Base-by-base conservation (phyloP, 1,140 invertebrate species). In the Magallana ariakensis region DNA sequence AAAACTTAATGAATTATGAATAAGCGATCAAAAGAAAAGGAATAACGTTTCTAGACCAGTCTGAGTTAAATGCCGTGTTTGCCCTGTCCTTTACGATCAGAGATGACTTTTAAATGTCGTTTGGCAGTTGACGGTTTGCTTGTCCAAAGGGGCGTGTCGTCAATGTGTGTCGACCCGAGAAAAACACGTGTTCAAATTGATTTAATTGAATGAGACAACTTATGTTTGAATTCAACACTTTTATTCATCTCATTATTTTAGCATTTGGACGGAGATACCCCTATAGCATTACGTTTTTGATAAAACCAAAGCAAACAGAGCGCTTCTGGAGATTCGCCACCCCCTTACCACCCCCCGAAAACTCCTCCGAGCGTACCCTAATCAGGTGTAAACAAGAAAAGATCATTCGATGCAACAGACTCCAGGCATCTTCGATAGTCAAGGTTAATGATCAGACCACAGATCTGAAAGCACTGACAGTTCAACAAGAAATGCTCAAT, bases 181-280 rank as follows among this genome's bases (percentile, higher is more conserved):
- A 70, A 75, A 26, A 75, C 66, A 75, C 66, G 66, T 75, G 66
- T 75, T 75, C 22, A 75, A 75, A 75, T 33, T 75, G 66, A 75
- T 75, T 75, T 75, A 75, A 75, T 75, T 75, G 66, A 75, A 75
- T 75, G 3, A 75, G 66, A 75, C 66, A 75, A 26, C 22, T 75
- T 75, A 13, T 75, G 66, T 75, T 75, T 75, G 33, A 75, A 26
- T 19, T 22, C 66, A 75, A 75, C 66, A 75, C 8, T 19, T 75
- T 75, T 19, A 26, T 26, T 75, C 66, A 75, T 26, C 66, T 75
- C 66, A 75, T 26, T 75, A 19, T 75, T 11, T 75, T 75, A 26
- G 11, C 22, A 75, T 26, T 26, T 5, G 66, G 66, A 75, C 66
- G 8, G 22, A 75, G 22, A 75, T 75, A 75, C 11, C 66, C 66